phyloP scores from a whole-genome alignment of 2,113 vertebrate genomes.

The Amia ocellicauda region DNA sequence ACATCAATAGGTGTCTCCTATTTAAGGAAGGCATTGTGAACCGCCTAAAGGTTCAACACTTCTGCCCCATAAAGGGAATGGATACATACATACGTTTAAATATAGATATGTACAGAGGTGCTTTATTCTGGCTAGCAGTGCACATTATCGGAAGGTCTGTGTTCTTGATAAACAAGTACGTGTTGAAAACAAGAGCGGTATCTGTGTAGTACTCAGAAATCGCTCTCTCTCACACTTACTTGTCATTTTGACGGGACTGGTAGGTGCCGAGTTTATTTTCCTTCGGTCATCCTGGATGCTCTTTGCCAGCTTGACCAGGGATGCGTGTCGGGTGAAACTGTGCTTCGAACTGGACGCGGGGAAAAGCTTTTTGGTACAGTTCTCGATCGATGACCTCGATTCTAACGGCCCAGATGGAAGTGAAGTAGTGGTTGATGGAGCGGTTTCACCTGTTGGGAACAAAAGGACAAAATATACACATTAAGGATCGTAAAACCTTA shows the following conservation, averaged over 20 bases:
- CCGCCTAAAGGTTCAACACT: no score
- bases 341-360: conserved; percentile 69
- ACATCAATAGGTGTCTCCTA: no score
- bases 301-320: conserved; percentile 85
- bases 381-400: conserved; percentile 62
- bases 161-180: no score
- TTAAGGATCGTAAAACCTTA: neutral
- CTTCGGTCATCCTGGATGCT: conserved; percentile 83
- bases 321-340: conserved; percentile 85
- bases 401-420: conserved; percentile 43
- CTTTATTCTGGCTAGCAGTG: no score
- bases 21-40: no score
- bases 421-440: conserved; percentile 18
- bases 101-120: no score
- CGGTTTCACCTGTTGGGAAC: conserved; percentile 45
- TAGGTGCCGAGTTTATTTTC: conserved; percentile 89
- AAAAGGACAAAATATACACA: neutral
- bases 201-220: neutral
- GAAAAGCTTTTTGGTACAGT: conserved; percentile 92
- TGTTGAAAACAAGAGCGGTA: no score
- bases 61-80: no score
- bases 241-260: conserved; percentile 74
- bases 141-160: no score
- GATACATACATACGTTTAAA: no score
- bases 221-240: conserved; percentile 50